These are phyloP conservation scores for Pachyuromys duprasi DNA, from an alignment of 2,797 vertebrate genomes.

Conservation along the genomic window DNA sequence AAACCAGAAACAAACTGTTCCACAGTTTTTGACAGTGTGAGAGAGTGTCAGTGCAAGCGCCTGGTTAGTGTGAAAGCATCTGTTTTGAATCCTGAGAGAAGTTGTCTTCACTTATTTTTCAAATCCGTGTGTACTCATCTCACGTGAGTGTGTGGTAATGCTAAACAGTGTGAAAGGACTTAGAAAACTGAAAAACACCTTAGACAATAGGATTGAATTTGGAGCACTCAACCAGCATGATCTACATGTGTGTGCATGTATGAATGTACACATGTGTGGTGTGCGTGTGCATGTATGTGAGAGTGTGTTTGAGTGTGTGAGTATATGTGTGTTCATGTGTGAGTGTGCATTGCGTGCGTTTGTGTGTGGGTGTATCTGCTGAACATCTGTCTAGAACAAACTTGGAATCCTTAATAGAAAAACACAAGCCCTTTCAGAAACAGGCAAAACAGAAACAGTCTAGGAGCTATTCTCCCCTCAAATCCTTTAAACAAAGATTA, in stretches of 20 bases:
- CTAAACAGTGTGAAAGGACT: neutral
- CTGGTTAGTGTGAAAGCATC: neutral
- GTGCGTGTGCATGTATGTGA: neutral
- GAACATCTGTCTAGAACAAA: slow-evolving; percentile 17
- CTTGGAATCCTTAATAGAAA: slow-evolving; percentile 28
- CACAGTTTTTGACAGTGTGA: neutral
- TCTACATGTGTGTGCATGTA: neutral
- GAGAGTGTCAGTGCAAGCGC: neutral
- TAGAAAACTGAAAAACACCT: neutral
- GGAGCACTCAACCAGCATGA: neutral
- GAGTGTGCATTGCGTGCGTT: neutral
- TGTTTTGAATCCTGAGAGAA: neutral
- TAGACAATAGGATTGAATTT: neutral
- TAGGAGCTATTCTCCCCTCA: neutral
- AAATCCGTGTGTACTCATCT: neutral
- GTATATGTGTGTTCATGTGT: neutral
- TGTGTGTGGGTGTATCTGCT: neutral
- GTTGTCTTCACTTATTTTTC: slow-evolving; percentile 42
- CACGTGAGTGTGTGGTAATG: neutral
- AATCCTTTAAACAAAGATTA: slow-evolving; percentile 67
- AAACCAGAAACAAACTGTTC: slow-evolving; percentile 11
- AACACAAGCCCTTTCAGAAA: slow-evolving; percentile 39
- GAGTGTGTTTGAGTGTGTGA: neutral
- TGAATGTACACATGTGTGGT: neutral
- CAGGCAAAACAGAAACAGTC: slow-evolving; percentile 43